phyloP scores from a whole-genome alignment of 2,797 vertebrate species.

The Alauda arvensis region DNA sequence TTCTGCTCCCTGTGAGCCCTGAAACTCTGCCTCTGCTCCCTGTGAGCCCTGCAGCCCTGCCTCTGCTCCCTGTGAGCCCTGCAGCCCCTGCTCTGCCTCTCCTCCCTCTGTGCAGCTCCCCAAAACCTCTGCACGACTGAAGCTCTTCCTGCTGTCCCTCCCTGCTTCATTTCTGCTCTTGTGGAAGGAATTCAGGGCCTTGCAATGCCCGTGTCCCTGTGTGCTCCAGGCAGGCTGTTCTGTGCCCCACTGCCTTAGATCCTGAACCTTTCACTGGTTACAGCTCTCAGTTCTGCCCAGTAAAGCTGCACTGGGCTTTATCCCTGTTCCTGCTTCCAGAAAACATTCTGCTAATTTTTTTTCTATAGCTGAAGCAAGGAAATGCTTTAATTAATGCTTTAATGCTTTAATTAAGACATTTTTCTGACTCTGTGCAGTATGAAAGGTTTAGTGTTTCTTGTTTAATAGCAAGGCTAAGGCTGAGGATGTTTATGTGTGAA shows the following conservation, averaged over 20 bases:
- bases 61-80: too few species aligned
- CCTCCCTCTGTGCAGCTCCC: rapidly evolving
- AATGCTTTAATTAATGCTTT: background rate
- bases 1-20: background rate
- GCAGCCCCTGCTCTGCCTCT: rapidly evolving
- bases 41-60: background rate
- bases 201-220: too few species aligned
- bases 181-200: background rate
- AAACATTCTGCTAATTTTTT: too few species aligned
- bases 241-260: rapidly evolving
- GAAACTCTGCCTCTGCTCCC: rapidly evolving
- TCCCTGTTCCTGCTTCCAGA: background rate
- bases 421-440: background rate
- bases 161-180: background rate
- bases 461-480: background rate
- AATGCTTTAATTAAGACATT: background rate
- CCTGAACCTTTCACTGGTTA: rapidly evolving
- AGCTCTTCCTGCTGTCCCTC: background rate
- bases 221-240: background rate
- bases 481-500: background rate
- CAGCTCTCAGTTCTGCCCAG: background rate
- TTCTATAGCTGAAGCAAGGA: background rate
- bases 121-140: rapidly evolving
- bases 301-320: background rate
- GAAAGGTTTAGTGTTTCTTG: background rate